Conservation (phyloP, 2,797 vertebrate genomes). For the Sarcoramphus papa region DNA sequence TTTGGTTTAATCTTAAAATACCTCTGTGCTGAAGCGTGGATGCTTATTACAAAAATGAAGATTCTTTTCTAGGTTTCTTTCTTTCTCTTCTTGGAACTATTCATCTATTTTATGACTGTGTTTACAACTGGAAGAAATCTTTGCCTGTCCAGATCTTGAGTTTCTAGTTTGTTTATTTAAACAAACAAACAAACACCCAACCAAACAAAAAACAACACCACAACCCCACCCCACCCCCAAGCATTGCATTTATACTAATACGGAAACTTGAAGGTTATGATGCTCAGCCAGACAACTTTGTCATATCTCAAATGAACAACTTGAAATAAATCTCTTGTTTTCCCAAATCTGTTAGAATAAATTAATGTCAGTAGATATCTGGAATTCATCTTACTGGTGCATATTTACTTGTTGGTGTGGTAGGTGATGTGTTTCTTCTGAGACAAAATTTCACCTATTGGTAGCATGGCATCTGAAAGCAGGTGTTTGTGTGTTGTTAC, state of each 20-base stretch:
- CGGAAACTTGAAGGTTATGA: not conserved
- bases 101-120: not conserved
- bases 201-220: fast-evolving
- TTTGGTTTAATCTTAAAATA: not conserved
- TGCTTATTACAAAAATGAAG: not conserved
- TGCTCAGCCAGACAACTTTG: not conserved
- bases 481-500: not conserved
- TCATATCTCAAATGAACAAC: not conserved
- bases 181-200: not conserved
- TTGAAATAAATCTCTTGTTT: not conserved
- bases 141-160: not conserved
- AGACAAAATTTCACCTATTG: not conserved
- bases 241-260: not conserved
- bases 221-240: not conserved
- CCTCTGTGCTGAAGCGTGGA: not conserved
- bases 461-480: not conserved
- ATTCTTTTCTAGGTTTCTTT: not conserved
- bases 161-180: not conserved
- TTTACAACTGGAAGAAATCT: not conserved
- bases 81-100: not conserved
- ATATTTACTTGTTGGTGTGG: not conserved
- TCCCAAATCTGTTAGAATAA: not conserved
- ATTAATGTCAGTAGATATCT: not conserved
- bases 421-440: not conserved
- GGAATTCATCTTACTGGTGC: not conserved